Evolutionary conservation across 1,140 invertebrate species (phyloP), one percentile per base, ranked within the genome.

Genomic region (Bombus waltoni): DNA sequence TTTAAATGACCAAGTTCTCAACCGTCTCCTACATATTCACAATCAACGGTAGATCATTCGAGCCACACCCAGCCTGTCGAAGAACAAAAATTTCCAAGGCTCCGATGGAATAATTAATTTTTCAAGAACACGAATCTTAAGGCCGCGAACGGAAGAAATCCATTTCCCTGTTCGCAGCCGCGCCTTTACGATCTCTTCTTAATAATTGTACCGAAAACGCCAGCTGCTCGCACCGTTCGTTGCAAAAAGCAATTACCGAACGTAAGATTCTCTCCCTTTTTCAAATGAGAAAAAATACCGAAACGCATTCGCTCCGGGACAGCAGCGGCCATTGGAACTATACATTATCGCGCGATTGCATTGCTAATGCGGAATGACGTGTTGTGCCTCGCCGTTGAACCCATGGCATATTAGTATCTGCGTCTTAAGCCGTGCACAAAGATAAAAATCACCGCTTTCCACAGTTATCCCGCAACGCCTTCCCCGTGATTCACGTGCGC

Each of bases 361-460:
- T 83, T 78, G 38, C 74, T 68, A 71, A 79, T 71, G 65, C 68
- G 25, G 44, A 71, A 72, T 59, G 42, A 80, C 68, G 83, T 42
- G 42, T 70, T 62, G 62, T 13, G 28, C 40, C 47, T 72, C 83
- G 25, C 15, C 8, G 73, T n/a, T 76, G 47, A 76, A 76, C 72
- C 62, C 38, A 25, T 53, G 72, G 73, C 72, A 76, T 68, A 76
- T 83, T 83, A 83, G 73, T 83, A 66, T 75, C 25, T 8, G 73
- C 59, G 62, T 68, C 59, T 76, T 68, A 53, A 59, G 32, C 9
- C 65, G 18, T 32, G 5, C 4, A 9, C 57, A 65, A 9, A 3
- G 74, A 77, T 25, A 83, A 83, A 77, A 77, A 83, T 78, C 44
- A 25, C 47, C 44, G 35, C 62, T 83, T 83, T 77, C 81, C 81